A percentile compares a stretch with the other conserved stretches of the same genome.
phyloP scores from a whole-genome alignment of 2,888 invertebrate genomes.

The Dione vanillae region DNA sequence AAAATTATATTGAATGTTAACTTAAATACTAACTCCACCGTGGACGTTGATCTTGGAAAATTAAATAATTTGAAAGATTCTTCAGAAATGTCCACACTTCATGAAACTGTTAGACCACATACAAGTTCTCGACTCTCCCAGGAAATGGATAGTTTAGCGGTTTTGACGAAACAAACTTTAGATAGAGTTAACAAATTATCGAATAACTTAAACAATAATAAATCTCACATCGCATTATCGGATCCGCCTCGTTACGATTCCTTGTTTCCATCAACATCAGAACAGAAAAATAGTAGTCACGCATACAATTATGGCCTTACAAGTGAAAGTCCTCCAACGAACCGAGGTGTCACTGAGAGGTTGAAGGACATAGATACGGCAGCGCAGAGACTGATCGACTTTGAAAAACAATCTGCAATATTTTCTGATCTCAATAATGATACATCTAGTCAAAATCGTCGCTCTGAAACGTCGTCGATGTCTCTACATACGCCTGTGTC shows the following conservation, averaged over 20 bases:
- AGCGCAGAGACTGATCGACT: constrained; percentile 82
- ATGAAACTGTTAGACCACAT: constrained; percentile 76
- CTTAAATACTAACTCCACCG: constrained; percentile 59
- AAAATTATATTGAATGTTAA: constrained; percentile 68
- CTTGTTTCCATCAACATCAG: constrained; percentile 67
- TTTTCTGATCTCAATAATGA: constrained; percentile 83
- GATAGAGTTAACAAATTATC: constrained; percentile 87
- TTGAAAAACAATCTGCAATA: constrained; percentile 83
- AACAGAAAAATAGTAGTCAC: constrained; percentile 68
- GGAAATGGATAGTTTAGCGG: constrained; percentile 86
- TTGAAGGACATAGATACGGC: constrained; percentile 81
- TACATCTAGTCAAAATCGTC: constrained; percentile 81
- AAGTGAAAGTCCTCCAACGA: constrained; percentile 62
- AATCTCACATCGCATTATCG: constrained; percentile 71
- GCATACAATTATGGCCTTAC: constrained; percentile 68
- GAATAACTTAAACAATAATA: constrained; percentile 82
- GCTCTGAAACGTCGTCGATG: constrained; percentile 70
- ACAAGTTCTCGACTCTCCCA: constrained; percentile 78
- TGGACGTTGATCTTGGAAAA: constrained; percentile 59
- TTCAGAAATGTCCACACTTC: constrained; percentile 75
- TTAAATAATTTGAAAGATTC: constrained; percentile 62
- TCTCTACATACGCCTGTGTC: constrained; percentile 84
- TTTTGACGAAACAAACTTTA: constrained; percentile 87
- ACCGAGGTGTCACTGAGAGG: constrained; percentile 77
- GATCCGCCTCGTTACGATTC: constrained; percentile 68